Base-by-base conservation (phyloP, 2,888 invertebrate species). In the Amphipoea oculea region DNA sequence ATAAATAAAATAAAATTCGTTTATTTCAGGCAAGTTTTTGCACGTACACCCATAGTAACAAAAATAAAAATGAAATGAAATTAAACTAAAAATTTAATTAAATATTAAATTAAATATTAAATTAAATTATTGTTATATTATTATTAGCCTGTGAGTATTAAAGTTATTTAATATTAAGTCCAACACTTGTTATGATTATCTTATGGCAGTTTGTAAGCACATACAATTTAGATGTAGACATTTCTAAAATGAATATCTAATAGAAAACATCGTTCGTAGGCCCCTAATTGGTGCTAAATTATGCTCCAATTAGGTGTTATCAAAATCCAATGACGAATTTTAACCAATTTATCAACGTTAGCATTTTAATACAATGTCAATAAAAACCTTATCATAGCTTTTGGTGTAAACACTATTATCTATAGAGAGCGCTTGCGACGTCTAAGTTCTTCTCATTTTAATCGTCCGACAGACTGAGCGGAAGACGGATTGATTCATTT, bases 401-500 rank as follows among this genome's bases (percentile, higher is more conserved):
- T 36, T 51, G 60, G 20, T 40, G 40, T 14, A 51, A 12, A 54
- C 4, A 20, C 63, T 51, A 29, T 48, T 62, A 29, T 42, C 54
- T 63, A 42, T 17, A 51, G 4, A 11, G 29, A 54, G 17, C 4
- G 1, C 23, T 51, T 62, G 12, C 20, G 48, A 51, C 9, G 40
- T 12, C 14, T 23, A 12, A 42, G 17, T 23, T 63, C 2, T 73
- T 42, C 51, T 42, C 20, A 40, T 63, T 36, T 51, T 62, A 74
- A 63, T 76, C 40, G 23, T 17, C 63, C 63, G 51, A 42, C 51
- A 54, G 75, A 74, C 51, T 29, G 29, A 42, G 36, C 54, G 17
- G 63, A 29, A 74, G 63, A 76, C 63, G 75, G 51, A 54, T 63
- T 76, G 29, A 51, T 63, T 51, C 51, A 20, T 42, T 23, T 2